These are phyloP conservation scores for Toxotes chatareus DNA, from an alignment of 2,113 vertebrate genomes.

Conservation along the genomic window DNA sequence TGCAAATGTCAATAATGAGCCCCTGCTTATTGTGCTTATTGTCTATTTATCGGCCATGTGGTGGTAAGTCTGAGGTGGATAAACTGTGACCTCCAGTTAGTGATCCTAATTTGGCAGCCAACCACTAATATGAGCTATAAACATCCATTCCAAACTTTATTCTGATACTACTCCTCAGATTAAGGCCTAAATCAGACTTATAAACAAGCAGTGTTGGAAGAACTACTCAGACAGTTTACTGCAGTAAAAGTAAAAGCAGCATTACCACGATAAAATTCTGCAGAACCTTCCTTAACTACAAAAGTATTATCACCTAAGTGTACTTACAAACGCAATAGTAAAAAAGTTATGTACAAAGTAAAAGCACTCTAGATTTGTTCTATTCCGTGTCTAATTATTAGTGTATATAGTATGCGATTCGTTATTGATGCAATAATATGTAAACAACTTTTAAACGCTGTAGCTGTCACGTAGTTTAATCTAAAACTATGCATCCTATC, in stretches of 20 bases:
- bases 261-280: not conserved
- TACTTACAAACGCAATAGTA: too few species aligned
- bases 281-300: not conserved
- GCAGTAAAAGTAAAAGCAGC: not conserved
- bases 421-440: not conserved
- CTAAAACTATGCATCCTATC: not conserved
- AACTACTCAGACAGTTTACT: not conserved
- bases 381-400: not conserved
- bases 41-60: slow-evolving; percentile 17
- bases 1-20: slow-evolving; percentile 33
- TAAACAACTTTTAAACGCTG: not conserved
- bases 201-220: not conserved
- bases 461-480: not conserved
- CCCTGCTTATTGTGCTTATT: slow-evolving; percentile 5
- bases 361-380: too few species aligned
- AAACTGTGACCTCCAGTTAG: slow-evolving; percentile 23
- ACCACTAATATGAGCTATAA: slow-evolving; percentile 16
- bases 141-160: slow-evolving; percentile 6
- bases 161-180: not conserved
- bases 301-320: not conserved
- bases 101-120: not conserved
- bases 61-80: slow-evolving; percentile 11
- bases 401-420: not conserved
- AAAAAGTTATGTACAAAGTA: not conserved
- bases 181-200: not conserved